Percentiles rank a stretch among this genome's conserved stretches.
These are phyloP conservation scores for Rhodophaea formosa DNA, from an alignment of 2,888 invertebrate species.

Conservation along the genomic window DNA sequence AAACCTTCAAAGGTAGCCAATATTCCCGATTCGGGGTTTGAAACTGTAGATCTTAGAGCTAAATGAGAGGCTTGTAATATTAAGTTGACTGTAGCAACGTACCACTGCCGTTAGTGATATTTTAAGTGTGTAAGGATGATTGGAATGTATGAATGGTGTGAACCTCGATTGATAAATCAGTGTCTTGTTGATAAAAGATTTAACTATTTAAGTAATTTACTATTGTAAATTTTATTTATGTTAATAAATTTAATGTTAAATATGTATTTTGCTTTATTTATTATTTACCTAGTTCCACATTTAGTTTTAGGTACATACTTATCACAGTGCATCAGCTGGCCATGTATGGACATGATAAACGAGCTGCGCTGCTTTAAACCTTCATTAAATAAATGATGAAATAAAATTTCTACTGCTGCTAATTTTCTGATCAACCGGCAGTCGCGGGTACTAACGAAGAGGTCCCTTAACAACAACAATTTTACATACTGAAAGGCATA, in stretches of 20 bases:
- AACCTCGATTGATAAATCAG: conserved; percentile 27
- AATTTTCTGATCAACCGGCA: no score
- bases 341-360: no score
- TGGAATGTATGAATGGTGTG: conserved; percentile 33
- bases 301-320: no score
- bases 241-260: conserved; percentile 54
- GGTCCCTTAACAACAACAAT: no score
- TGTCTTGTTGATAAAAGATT: conserved; percentile 32
- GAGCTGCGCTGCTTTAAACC: no score
- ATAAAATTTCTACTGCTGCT: no score
- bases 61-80: conserved; percentile 46
- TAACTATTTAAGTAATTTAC: conserved; percentile 32
- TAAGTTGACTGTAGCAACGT: conserved; percentile 25
- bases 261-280: not conserved
- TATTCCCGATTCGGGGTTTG: conserved; percentile 71
- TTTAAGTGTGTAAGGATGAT: conserved; percentile 29
- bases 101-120: conserved; percentile 45
- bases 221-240: conserved; percentile 68
- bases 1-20: conserved; percentile 56
- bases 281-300: conserved; percentile 11
- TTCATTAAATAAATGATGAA: no score
- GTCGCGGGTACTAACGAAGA: no score
- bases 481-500: no score
- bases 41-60: conserved; percentile 70
- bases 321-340: no score